Evolutionary conservation across 1,140 invertebrate species (phyloP), one percentile per base, ranked within the genome.

Genomic region (Mercenaria mercenaria): DNA sequence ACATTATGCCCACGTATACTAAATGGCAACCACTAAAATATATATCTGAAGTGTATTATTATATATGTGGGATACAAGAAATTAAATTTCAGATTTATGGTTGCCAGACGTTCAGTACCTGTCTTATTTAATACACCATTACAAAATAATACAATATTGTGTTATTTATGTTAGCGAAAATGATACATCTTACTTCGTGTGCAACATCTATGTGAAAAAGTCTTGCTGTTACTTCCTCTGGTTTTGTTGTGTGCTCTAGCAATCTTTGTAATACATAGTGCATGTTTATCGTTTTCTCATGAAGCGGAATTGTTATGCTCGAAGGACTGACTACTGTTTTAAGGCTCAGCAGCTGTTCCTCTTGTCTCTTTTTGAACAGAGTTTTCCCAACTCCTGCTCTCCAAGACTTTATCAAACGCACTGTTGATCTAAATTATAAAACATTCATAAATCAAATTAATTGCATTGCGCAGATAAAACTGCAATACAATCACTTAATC

Each of bases 141-240:
- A n/a, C n/a, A n/a, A n/a, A n/a, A n/a, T n/a, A n/a, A n/a, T n/a
- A n/a, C n/a, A n/a, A n/a, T n/a, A n/a, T n/a, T n/a, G n/a, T n/a
- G n/a, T n/a, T n/a, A n/a, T n/a, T n/a, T n/a, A n/a, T n/a, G n/a
- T n/a, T n/a, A n/a, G n/a, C n/a, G n/a, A n/a, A n/a, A n/a, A n/a
- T n/a, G n/a, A n/a, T n/a, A n/a, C 11, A 34, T 59, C 52, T 61
- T 41, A 94, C 94, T 90, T 94, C 92, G 84, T 93, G 91, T n/a
- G 92, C 89, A 50, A 94, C 88, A 67, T 94, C 91, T 50, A 94
- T 69, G 81, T 94, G 94, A 82, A 93, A 89, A 26, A 94, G 89
- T 26, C 91, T 89, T 4, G 91, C 91, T 59, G 88, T 43, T 29
- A 82, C 26, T 39, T 72, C 47, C 10, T 80, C 74, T 37, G 91